Percentiles rank a stretch among this genome's conserved stretches.
Conservation (phyloP, 2,797 vertebrate genomes). For the Fratercula arctica region DNA sequence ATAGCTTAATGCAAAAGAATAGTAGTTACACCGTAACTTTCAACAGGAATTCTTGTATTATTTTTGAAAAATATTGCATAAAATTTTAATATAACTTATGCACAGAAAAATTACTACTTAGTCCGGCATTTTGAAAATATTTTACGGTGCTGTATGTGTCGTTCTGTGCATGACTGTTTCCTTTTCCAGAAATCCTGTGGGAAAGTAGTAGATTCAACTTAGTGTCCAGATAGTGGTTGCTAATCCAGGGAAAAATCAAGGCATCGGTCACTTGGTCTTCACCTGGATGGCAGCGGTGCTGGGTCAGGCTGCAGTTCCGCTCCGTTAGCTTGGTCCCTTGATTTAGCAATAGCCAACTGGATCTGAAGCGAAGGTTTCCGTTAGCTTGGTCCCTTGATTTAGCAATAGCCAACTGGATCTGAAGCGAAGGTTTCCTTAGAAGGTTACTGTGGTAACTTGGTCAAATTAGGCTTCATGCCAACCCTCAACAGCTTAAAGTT, state of each 20-base stretch:
- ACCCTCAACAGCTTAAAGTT: neutral
- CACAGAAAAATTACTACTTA: neutral
- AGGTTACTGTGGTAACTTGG: neutral
- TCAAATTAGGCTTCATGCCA: neutral
- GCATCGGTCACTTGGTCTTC: neutral
- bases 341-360: neutral
- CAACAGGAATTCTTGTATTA: neutral
- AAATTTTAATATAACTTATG: conserved; percentile 21
- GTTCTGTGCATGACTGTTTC: neutral
- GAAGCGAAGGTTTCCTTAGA: neutral
- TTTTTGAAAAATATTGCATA: neutral
- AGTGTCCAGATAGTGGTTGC: neutral
- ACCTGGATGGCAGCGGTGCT: neutral
- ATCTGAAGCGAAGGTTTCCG: neutral
- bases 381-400: neutral
- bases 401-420: neutral
- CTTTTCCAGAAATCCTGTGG: neutral
- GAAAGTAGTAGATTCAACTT: neutral
- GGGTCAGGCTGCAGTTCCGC: neutral
- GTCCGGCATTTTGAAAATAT: neutral
- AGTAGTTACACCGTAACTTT: neutral
- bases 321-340: neutral
- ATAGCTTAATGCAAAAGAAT: neutral
- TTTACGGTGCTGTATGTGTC: neutral
- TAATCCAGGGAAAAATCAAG: neutral